Percentiles rank a stretch among this genome's conserved stretches.
Evolutionary conservation across 2,113 vertebrate genomes (phyloP).

Genomic region (Eudyptes chrysolophus): DNA sequence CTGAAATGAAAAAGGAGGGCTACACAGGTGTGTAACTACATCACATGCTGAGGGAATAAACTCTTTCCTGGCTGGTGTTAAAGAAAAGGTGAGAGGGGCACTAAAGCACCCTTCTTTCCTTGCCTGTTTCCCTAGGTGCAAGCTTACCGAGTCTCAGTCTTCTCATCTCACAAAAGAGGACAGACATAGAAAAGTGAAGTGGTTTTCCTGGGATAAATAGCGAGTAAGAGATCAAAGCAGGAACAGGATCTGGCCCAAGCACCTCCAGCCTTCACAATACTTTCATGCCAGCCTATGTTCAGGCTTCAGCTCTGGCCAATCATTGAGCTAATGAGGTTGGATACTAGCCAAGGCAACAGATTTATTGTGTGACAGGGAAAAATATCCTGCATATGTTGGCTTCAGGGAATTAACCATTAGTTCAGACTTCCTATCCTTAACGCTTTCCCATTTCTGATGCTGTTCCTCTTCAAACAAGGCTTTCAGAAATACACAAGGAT

Average conservation of each 20-base stretch:
- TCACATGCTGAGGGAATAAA: background rate
- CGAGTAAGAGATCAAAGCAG: background rate
- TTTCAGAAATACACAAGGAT: slow-evolving; percentile 22
- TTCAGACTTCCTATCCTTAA: background rate
- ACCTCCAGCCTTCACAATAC: background rate
- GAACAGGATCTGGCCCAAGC: background rate
- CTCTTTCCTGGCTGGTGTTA: background rate
- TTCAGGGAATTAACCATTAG: slow-evolving; percentile 30
- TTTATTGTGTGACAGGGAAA: background rate
- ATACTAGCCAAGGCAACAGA: slow-evolving; percentile 26
- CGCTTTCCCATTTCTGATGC: slow-evolving; percentile 6
- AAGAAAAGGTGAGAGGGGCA: background rate
- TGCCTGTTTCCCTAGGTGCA: background rate
- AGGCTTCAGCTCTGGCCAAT: background rate
- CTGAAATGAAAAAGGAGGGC: background rate
- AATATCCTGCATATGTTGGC: background rate
- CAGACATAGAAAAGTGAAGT: background rate
- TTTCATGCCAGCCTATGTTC: background rate
- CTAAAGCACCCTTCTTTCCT: background rate
- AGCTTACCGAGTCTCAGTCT: background rate
- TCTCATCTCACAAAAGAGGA: background rate
- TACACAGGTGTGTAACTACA: background rate
- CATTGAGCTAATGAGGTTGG: slow-evolving; percentile 7
- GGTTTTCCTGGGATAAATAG: background rate
- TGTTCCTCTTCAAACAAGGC: slow-evolving; percentile 32